These are phyloP conservation scores for Mylabris phalerata DNA, from an alignment of 1,140 invertebrate genomes.

Conservation along the genomic window DNA sequence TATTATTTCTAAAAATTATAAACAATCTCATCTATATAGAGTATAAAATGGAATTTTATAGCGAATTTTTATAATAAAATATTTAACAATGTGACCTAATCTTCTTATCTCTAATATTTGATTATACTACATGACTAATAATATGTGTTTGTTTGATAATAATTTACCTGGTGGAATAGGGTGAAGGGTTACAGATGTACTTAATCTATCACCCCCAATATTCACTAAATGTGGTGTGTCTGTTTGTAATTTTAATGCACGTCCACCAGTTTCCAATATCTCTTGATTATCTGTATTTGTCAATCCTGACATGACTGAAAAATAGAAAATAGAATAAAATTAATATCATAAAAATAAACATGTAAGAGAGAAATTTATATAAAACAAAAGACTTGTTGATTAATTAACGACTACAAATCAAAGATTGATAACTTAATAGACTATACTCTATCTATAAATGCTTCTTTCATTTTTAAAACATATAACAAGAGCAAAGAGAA, in stretches of 20 bases:
- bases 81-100: background rate
- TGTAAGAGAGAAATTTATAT: background rate
- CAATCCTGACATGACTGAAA: constrained; percentile 42
- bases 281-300: constrained; percentile 38
- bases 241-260: constrained; percentile 69
- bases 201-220: constrained; percentile 76
- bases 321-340: too few species aligned
- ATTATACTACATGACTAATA: background rate
- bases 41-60: background rate
- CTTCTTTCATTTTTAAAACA: too few species aligned
- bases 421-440: too few species aligned
- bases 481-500: too few species aligned
- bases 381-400: too few species aligned
- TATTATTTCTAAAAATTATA: too few species aligned
- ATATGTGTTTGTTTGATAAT: background rate
- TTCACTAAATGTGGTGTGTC: constrained; percentile 85
- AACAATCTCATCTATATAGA: background rate
- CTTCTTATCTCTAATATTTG: background rate
- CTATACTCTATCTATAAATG: too few species aligned
- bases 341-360: background rate
- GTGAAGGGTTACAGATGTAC: constrained; percentile 83
- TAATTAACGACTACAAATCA: too few species aligned
- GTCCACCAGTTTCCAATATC: constrained; percentile 47
- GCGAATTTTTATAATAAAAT: background rate
- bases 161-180: constrained; percentile 67